Conservation (phyloP, 2,888 invertebrate genomes). For the Macropis europaea region DNA sequence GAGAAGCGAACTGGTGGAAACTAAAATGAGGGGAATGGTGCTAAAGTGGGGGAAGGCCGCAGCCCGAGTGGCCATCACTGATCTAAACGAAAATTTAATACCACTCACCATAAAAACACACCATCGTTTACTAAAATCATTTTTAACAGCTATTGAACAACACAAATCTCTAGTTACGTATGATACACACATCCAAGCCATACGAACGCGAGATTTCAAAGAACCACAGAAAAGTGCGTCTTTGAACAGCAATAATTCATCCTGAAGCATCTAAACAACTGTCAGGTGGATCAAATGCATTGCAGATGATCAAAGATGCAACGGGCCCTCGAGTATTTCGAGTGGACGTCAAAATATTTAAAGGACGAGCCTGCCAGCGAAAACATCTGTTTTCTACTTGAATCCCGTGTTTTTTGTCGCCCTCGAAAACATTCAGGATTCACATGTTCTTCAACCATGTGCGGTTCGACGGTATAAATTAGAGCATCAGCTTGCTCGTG, state of each 20-base stretch:
- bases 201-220: not conserved
- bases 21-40: too few relatives aligned
- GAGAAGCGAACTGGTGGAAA: too few relatives aligned
- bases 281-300: conserved; percentile 31
- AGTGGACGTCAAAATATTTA: conserved; percentile 56
- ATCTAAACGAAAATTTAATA: too few relatives aligned
- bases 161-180: too few relatives aligned
- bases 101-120: too few relatives aligned
- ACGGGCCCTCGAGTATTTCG: conserved; percentile 17
- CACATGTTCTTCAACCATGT: conserved; percentile 45
- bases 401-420: conserved; percentile 8
- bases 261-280: not conserved
- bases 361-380: conserved; percentile 25
- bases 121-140: too few relatives aligned
- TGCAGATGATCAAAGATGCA: not conserved
- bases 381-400: conserved; percentile 51
- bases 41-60: too few relatives aligned
- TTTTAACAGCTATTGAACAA: too few relatives aligned
- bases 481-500: conserved; percentile 4
- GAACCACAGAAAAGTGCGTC: too few relatives aligned
- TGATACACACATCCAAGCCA: not conserved
- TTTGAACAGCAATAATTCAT: too few relatives aligned
- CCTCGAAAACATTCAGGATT: conserved; percentile 20
- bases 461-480: conserved; percentile 44
- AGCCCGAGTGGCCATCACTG: too few relatives aligned